Percentiles rank a stretch among this genome's conserved stretches.
Conservation (phyloP, 2,888 invertebrate species). For the Latheticus oryzae region DNA sequence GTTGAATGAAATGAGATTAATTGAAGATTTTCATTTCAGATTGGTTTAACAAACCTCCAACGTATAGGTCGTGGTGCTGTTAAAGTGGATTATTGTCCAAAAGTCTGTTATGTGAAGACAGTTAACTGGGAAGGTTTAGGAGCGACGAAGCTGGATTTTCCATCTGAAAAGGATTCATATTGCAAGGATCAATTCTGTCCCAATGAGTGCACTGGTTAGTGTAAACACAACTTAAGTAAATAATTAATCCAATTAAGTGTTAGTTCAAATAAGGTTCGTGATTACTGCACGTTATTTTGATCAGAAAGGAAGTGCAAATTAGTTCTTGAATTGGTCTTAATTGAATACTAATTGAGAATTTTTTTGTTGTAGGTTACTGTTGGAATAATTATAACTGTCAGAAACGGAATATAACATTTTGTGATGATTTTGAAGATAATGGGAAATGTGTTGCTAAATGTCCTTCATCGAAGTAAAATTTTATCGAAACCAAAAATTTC, state of each 20-base stretch:
- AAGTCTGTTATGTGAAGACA: conserved; percentile 81
- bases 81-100: conserved; percentile 79
- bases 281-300: conserved; percentile 5
- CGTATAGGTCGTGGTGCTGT: conserved; percentile 86
- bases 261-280: conserved; percentile 11
- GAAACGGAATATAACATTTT: conserved; percentile 68
- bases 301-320: conserved; percentile 20
- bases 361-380: conserved; percentile 59
- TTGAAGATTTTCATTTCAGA: no score
- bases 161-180: no score
- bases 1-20: no score
- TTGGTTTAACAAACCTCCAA: conserved; percentile 79
- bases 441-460: conserved; percentile 68
- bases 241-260: conserved; percentile 24
- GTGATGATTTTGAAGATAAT: conserved; percentile 68
- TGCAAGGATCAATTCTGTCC: conserved; percentile 36
- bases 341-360: conserved; percentile 6
- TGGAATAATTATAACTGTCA: conserved; percentile 69
- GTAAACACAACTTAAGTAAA: conserved; percentile 8
- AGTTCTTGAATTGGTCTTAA: conserved; percentile 17
- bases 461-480: conserved; percentile 72
- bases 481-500: not conserved
- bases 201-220: conserved; percentile 45
- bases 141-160: no score
- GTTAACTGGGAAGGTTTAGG: conserved; percentile 71